phyloP scores from a whole-genome alignment of 2,113 vertebrate genomes.

The Entosphenus tridentatus region DNA sequence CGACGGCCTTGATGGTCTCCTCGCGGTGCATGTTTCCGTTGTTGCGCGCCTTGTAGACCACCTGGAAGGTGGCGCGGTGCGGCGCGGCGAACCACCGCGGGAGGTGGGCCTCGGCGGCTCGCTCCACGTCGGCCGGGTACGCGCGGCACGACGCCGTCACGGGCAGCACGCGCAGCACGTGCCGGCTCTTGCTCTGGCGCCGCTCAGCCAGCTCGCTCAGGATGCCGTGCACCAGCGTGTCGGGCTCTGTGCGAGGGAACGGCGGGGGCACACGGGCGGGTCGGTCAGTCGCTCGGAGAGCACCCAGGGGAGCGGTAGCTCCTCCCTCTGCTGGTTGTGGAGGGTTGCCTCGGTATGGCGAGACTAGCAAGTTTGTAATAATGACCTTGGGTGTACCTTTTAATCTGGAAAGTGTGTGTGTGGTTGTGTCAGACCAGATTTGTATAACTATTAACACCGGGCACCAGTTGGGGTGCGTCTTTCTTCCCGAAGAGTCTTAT shows the following conservation, averaged over 20 bases:
- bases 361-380: no score
- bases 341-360: no score
- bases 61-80: conserved; percentile 54
- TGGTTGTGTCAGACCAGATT: no score
- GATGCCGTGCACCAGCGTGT: conserved; percentile 66
- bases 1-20: conserved; percentile 66
- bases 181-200: conserved; percentile 64
- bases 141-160: conserved; percentile 70
- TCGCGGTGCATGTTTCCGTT: conserved; percentile 69
- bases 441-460: no score
- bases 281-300: no score
- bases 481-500: no score
- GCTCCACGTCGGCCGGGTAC: conserved; percentile 71
- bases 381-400: no score
- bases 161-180: conserved; percentile 75
- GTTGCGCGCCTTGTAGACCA: conserved; percentile 77
- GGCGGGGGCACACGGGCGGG: no score
- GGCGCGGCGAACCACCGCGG: conserved; percentile 77
- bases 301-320: no score
- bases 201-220: conserved; percentile 55
- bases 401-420: no score
- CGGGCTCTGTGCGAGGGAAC: conserved; percentile 33
- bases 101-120: conserved; percentile 49
- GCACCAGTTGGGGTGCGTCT: no score
- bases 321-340: no score